These are phyloP conservation scores for Mnemiopsis leidyi DNA, from an alignment of 37 sponge, comb jelly and placozoan genomes.

Conservation along the genomic window DNA sequence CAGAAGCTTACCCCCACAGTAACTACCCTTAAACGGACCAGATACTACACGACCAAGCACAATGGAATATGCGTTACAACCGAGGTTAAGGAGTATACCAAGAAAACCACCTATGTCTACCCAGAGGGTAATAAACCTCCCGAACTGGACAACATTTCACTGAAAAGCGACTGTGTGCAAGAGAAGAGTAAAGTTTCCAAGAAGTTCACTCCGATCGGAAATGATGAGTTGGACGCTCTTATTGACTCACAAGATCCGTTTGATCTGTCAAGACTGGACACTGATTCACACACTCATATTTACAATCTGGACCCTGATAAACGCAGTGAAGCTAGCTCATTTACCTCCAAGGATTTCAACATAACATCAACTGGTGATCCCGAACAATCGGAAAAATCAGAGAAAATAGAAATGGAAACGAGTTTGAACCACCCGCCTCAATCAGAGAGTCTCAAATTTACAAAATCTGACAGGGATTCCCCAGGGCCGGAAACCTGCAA, in stretches of 20 bases:
- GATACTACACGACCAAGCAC: constrained; percentile 15
- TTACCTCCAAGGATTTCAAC: constrained; percentile 1
- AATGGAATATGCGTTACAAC: constrained; percentile 21
- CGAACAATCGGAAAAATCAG: neutral
- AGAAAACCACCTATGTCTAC: constrained; percentile 4
- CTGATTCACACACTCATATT: neutral
- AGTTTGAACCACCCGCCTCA: neutral
- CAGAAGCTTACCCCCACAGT: constrained; percentile 5
- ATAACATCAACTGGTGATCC: neutral
- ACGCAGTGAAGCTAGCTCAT: neutral
- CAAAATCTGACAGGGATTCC: neutral
- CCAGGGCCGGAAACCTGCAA: constrained; percentile 24
- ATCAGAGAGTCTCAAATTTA: neutral
- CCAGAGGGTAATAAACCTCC: constrained; percentile 4
- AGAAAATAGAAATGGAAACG: neutral
- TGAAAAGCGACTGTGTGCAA: constrained; percentile 14
- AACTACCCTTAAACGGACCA: constrained; percentile 16
- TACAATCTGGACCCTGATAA: constrained; percentile 9
- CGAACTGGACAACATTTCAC: constrained; percentile 17
- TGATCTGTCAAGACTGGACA: constrained; percentile 20
- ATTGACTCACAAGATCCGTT: neutral
- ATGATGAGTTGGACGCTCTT: neutral
- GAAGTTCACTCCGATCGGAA: constrained; percentile 10
- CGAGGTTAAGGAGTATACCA: constrained; percentile 21
- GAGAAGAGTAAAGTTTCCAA: neutral